phyloP scores from a whole-genome alignment of 2,113 vertebrate species.

The Pao palembangensis region DNA sequence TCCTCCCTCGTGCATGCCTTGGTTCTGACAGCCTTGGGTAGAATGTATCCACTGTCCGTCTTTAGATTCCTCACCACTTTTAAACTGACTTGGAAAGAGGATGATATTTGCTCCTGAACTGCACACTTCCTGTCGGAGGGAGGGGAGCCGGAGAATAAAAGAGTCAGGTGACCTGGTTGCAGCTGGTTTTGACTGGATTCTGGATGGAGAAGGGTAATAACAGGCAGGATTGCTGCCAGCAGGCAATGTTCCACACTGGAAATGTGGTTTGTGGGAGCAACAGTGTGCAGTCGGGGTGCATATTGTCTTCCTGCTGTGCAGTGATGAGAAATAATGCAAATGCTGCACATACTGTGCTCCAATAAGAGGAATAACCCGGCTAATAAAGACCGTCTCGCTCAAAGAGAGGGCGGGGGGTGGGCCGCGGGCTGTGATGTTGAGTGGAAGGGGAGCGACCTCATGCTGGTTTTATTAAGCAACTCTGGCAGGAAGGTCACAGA shows the following conservation, averaged over 20 bases:
- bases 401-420: constrained; percentile 10
- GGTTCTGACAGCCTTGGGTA: no score
- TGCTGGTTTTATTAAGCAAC: constrained; percentile 27
- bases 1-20: no score
- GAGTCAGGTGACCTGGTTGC: constrained; percentile 42
- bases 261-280: constrained; percentile 34
- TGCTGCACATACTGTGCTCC: constrained; percentile 29
- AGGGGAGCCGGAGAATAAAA: constrained; percentile 18
- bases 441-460: constrained; percentile 15
- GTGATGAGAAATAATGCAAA: constrained; percentile 55
- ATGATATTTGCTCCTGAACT: constrained; percentile 7
- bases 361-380: constrained; percentile 26
- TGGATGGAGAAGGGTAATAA: constrained; percentile 45
- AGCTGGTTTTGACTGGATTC: constrained; percentile 39
- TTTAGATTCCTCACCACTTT: no score
- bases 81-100: no score
- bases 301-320: constrained; percentile 39
- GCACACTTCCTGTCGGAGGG: constrained; percentile 11
- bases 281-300: constrained; percentile 17
- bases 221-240: constrained; percentile 40
- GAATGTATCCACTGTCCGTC: no score
- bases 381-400: constrained; percentile 8
- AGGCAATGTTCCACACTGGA: constrained; percentile 25
- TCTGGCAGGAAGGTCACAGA: constrained; percentile 35
- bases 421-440: neutral